phyloP scores from a whole-genome alignment of 2,888 invertebrate genomes.

The Tyria jacobaeae region DNA sequence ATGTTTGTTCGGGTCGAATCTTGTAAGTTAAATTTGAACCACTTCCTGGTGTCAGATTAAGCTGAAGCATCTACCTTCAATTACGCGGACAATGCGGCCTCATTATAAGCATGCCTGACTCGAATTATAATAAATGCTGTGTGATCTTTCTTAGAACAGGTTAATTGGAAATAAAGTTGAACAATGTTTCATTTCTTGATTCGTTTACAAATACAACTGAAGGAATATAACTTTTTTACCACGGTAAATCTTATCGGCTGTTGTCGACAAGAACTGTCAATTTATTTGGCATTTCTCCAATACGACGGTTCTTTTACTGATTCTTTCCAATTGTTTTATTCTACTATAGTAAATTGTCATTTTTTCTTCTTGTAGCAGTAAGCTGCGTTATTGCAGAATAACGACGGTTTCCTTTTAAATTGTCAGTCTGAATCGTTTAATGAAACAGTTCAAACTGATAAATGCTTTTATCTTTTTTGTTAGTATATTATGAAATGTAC shows the following conservation, averaged over 20 bases:
- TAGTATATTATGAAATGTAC: neutral
- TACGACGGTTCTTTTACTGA: constrained; percentile 23
- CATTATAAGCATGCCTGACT: too few relatives aligned
- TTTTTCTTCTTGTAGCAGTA: constrained; percentile 19
- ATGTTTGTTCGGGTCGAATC: too few relatives aligned
- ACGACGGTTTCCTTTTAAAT: constrained; percentile 8
- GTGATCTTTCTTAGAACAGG: too few relatives aligned
- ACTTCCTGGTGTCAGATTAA: too few relatives aligned
- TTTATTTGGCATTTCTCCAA: constrained; percentile 41
- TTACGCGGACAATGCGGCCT: too few relatives aligned
- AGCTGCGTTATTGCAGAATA: constrained; percentile 1
- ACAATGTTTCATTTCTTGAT: constrained; percentile 5
- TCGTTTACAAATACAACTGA: constrained; percentile 7
- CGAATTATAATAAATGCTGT: too few relatives aligned
- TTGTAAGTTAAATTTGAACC: too few relatives aligned
- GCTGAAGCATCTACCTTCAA: too few relatives aligned
- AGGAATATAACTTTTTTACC: constrained; percentile 19
- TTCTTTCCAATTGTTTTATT: constrained; percentile 35
- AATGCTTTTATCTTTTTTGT: neutral
- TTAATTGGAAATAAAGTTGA: neutral
- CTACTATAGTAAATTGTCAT: constrained; percentile 35
- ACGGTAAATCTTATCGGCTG: constrained; percentile 33
- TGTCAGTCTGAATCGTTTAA: constrained; percentile 1
- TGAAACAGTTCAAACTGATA: constrained; percentile 1
- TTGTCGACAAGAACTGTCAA: constrained; percentile 45